A percentile compares a stretch with the other conserved stretches of the same genome.
Evolutionary conservation across 2,113 vertebrate species (phyloP).

Genomic region (Tachuris rubrigastra): DNA sequence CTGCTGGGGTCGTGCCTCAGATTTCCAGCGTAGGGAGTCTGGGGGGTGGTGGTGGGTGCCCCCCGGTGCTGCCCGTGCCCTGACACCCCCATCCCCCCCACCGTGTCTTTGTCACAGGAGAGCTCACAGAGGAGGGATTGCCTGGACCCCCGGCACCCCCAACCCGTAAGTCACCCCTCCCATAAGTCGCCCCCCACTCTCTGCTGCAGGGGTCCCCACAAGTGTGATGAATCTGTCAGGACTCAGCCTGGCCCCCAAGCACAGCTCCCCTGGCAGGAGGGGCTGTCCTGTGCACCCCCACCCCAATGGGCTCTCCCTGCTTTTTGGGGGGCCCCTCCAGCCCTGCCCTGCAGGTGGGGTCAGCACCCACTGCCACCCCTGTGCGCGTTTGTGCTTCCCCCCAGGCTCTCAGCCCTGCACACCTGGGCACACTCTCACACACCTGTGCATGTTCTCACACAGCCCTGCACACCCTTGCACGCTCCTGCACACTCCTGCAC

Average conservation of each 20-base stretch:
- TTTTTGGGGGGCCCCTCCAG: neutral
- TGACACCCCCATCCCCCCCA: neutral
- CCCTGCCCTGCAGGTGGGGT: neutral
- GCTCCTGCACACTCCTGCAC: neutral
- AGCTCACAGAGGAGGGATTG: neutral
- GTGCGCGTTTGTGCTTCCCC: neutral
- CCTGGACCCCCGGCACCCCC: neutral
- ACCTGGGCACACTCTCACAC: neutral
- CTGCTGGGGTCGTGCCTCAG: neutral
- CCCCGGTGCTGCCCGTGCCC: neutral
- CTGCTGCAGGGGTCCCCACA: neutral
- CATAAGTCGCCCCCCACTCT: neutral
- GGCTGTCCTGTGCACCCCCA: neutral
- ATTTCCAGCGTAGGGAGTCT: fast-evolving
- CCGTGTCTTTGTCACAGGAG: neutral
- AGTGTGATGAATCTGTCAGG: fast-evolving
- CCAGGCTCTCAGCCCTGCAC: neutral
- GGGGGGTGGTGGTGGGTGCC: neutral
- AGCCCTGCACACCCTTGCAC: neutral
- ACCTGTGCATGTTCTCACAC: neutral
- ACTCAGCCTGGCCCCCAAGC: neutral
- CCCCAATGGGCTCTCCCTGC: fast-evolving
- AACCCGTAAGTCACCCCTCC: neutral
- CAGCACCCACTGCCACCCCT: neutral
- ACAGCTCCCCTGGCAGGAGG: neutral